A percentile compares a stretch with the other conserved stretches of the same genome.
Conservation (phyloP, 2,797 vertebrate species). For the Sebastes aleutianus region DNA sequence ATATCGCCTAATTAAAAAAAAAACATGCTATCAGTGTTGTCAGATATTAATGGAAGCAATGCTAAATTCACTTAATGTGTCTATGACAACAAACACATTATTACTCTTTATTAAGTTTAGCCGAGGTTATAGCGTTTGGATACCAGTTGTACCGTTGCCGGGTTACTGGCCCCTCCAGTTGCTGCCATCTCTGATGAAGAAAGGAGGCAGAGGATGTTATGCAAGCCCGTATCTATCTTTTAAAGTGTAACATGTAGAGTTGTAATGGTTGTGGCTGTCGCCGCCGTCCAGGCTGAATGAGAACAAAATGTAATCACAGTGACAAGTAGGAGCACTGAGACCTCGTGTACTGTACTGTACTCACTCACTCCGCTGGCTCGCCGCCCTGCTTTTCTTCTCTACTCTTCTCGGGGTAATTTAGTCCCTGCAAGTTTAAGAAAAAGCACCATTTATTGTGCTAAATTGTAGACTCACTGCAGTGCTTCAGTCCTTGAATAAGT, state of each 20-base stretch:
- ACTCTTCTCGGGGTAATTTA: background rate
- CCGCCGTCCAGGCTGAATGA: slow-evolving; percentile 19
- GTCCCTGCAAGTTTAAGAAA: background rate
- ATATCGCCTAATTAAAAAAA: background rate
- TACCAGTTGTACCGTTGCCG: background rate
- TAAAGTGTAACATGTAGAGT: slow-evolving; percentile 23
- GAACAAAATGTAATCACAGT: slow-evolving; percentile 41
- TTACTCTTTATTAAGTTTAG: background rate
- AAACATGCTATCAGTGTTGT: background rate
- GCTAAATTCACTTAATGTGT: background rate
- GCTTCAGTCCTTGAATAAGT: background rate
- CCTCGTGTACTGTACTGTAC: slow-evolving; percentile 1
- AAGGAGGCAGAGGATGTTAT: slow-evolving; percentile 26
- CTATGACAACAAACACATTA: background rate
- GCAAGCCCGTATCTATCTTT: slow-evolving; percentile 30
- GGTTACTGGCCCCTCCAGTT: background rate
- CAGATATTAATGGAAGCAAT: background rate
- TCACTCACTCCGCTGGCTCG: background rate
- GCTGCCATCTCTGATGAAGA: slow-evolving; percentile 27
- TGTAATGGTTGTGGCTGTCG: slow-evolving; percentile 35
- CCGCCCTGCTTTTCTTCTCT: background rate
- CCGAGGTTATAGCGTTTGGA: background rate
- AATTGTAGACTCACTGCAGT: background rate
- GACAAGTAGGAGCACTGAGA: slow-evolving; percentile 25
- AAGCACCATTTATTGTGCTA: background rate